Percentiles rank a stretch among this genome's conserved stretches.
Evolutionary conservation across 1,140 invertebrate genomes (phyloP).

Genomic region (Achatina immaculata): DNA sequence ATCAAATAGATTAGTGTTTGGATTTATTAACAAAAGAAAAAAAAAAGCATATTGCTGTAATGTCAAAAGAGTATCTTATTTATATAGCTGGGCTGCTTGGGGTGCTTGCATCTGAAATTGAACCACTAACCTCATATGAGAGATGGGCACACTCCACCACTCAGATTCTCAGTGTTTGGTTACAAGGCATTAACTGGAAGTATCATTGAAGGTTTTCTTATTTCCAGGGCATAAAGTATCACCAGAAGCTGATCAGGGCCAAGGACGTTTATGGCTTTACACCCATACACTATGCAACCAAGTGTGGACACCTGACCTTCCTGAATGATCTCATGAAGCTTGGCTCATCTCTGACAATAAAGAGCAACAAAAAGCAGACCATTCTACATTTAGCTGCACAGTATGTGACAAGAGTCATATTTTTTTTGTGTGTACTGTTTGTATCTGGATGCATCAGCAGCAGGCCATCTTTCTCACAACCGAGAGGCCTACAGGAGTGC

Average conservation of each 20-base stretch:
- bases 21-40: too few species aligned
- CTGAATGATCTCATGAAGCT: slow-evolving; percentile 83
- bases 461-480: too few species aligned
- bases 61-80: too few species aligned
- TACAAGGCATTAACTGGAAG: too few species aligned
- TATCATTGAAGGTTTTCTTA: background rate
- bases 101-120: too few species aligned
- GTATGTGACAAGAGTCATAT: slow-evolving; percentile 68
- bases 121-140: too few species aligned
- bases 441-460: background rate
- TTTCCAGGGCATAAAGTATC: slow-evolving; percentile 4
- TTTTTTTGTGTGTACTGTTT: slow-evolving; percentile 67
- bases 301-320: slow-evolving; percentile 84
- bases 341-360: slow-evolving; percentile 85
- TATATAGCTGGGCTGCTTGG: too few species aligned
- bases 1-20: too few species aligned
- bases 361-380: slow-evolving; percentile 90
- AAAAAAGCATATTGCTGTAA: too few species aligned
- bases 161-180: too few species aligned
- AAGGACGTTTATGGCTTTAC: slow-evolving; percentile 87
- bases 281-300: slow-evolving; percentile 86
- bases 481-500: too few species aligned
- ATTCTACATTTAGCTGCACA: slow-evolving; percentile 89
- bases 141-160: too few species aligned
- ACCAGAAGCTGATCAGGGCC: slow-evolving; percentile 78